phyloP scores from a whole-genome alignment of 2,113 vertebrate genomes.

The Cololabis saira region DNA sequence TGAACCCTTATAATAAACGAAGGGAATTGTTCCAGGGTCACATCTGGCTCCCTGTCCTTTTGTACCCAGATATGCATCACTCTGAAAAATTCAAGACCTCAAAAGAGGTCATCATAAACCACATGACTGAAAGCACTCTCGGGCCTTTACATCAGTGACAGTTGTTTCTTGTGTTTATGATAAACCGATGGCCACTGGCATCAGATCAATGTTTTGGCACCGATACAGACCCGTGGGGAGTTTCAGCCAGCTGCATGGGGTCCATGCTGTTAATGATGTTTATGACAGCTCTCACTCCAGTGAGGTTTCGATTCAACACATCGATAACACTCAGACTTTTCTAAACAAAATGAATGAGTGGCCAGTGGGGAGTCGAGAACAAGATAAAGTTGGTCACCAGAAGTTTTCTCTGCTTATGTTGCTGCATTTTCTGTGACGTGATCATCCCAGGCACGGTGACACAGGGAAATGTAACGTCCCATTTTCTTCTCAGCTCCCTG shows the following conservation, averaged over 20 bases:
- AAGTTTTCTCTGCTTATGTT: slow-evolving; percentile 17
- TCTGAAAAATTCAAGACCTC: slow-evolving; percentile 60
- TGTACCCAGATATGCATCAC: slow-evolving; percentile 44
- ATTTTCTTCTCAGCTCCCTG: background rate
- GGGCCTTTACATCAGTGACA: slow-evolving; percentile 23
- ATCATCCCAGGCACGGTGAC: slow-evolving; percentile 32
- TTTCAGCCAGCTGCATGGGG: slow-evolving; percentile 16
- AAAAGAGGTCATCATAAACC: slow-evolving; percentile 28
- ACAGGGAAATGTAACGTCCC: slow-evolving; percentile 11
- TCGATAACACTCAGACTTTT: slow-evolving; percentile 61
- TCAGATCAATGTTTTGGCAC: slow-evolving; percentile 48
- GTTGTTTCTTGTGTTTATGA: slow-evolving; percentile 6
- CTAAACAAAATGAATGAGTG: slow-evolving; percentile 54
- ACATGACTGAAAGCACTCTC: slow-evolving; percentile 33
- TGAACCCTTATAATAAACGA: slow-evolving; percentile 18
- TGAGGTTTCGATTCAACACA: slow-evolving; percentile 51
- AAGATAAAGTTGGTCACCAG: slow-evolving; percentile 17
- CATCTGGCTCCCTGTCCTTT: slow-evolving; percentile 56
- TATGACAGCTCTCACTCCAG: slow-evolving; percentile 40
- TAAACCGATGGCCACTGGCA: slow-evolving; percentile 13
- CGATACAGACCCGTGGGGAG: slow-evolving; percentile 31
- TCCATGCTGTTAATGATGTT: slow-evolving; percentile 47
- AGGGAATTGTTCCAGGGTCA: slow-evolving; percentile 50
- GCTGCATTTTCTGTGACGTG: slow-evolving; percentile 31
- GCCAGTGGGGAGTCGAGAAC: slow-evolving; percentile 46